Base-by-base conservation (phyloP, 2,888 invertebrate genomes). In the Drosophila rellima region DNA sequence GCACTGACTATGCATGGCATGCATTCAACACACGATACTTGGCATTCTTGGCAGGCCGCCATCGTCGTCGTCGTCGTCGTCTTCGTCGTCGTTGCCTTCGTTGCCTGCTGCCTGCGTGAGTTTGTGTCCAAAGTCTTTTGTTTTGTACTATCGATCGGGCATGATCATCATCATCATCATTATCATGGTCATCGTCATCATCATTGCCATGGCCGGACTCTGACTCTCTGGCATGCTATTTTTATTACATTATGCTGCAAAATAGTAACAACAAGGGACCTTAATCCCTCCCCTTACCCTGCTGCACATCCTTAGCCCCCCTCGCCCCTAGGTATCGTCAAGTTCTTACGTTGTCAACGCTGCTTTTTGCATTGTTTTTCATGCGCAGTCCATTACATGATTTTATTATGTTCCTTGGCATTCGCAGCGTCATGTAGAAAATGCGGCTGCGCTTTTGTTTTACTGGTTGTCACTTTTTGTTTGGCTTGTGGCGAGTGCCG, bases 1-100 rank as follows among this genome's bases (percentile, higher is more conserved):
- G 61, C 78, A 66, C 69, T 73, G 79, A 71, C 87, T 86, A 86
- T 86, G 85, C 85, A 80, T 86, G 84, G 85, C 85, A 86, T 86
- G 85, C 85, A 86, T 87, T 82, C 89, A 86, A 84, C 89, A 86
- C 85, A 86, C 85, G 88, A 87, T 88, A 87, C 89, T 88, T 88
- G 87, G 82, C 89, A 86, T 85, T 85, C 85, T 81, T 86, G 70
- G 82, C 84, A 82, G 88, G 78, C 80, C 74, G 76, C 72, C 79
- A 59, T 68, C 55, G 70, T 59, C 60, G 80, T 60, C 40, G 40
- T 40, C 18, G 35, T 8, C 18, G 33, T 7, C 20, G 33, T 7
- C 20, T 1, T 20, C 20, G 23, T 26, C 26, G 50, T 67, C 54
- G 70, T 57, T 56, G 75, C 56, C 40, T 11, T 18, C 13, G 40